phyloP scores from a whole-genome alignment of 2,888 invertebrate genomes.

The Ephialtes manifestator region DNA sequence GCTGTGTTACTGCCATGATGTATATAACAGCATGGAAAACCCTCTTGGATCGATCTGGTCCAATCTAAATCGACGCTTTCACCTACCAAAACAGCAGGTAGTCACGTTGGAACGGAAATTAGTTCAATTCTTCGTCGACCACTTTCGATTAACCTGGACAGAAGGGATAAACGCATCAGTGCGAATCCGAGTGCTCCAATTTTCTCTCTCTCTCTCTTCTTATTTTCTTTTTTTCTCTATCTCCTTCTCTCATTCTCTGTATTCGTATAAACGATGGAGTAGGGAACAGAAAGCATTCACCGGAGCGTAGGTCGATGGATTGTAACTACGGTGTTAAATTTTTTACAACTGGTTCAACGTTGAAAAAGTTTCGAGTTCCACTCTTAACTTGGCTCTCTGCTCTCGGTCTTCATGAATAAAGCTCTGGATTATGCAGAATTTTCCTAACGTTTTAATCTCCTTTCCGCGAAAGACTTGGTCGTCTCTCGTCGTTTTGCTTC shows the following conservation, averaged over 20 bases:
- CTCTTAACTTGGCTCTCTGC: constrained; percentile 38
- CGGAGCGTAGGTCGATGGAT: constrained; percentile 23
- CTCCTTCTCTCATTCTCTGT: not conserved
- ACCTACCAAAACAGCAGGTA: constrained; percentile 22
- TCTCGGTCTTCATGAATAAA: constrained; percentile 6
- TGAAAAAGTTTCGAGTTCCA: constrained; percentile 41
- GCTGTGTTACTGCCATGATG: constrained; percentile 13
- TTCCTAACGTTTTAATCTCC: constrained; percentile 59
- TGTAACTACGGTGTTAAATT: constrained; percentile 13
- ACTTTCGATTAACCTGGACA: constrained; percentile 20
- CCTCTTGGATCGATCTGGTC: constrained; percentile 43
- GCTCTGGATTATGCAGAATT: constrained; percentile 57
- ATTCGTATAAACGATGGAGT: not conserved
- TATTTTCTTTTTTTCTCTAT: not conserved
- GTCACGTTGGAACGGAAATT: constrained; percentile 41
- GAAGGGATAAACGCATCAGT: constrained; percentile 12
- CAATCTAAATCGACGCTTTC: constrained; percentile 61
- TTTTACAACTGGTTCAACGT: constrained; percentile 28
- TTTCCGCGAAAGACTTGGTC: constrained; percentile 10
- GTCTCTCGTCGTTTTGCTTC: constrained; percentile 11
- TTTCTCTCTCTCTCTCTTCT: not conserved
- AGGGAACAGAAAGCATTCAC: not conserved
- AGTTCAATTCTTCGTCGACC: constrained; percentile 36
- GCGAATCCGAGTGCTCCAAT: constrained; percentile 15
- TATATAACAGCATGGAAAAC: constrained; percentile 1